Percentiles rank a stretch among this genome's conserved stretches.
These are phyloP conservation scores for Tylochromis polylepis DNA, from an alignment of 2,113 vertebrate genomes.

Conservation along the genomic window DNA sequence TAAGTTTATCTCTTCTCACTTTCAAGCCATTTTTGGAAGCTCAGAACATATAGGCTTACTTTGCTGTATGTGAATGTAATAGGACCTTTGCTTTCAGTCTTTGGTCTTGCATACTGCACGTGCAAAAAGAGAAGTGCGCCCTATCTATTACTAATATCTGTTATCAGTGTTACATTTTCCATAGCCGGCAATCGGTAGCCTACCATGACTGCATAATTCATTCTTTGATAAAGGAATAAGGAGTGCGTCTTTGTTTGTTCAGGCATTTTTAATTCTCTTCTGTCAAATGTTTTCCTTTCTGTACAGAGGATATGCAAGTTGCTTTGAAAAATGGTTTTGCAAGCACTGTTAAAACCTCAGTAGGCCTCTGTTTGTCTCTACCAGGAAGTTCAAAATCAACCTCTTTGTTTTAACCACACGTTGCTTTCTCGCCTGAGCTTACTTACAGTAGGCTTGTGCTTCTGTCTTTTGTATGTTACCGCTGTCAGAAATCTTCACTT, in stretches of 20 bases:
- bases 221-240: background rate
- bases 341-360: conserved; percentile 29
- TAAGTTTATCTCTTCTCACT: background rate
- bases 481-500: background rate
- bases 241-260: background rate
- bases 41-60: background rate
- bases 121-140: conserved; percentile 17
- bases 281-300: conserved; percentile 12
- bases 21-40: background rate
- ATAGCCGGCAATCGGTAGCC: background rate
- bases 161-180: background rate
- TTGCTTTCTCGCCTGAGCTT: background rate
- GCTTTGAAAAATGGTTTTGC: conserved; percentile 31
- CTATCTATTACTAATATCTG: background rate
- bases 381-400: conserved; percentile 61
- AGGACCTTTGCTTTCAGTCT: background rate
- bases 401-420: conserved; percentile 55
- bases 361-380: conserved; percentile 9
- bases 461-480: background rate
- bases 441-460: background rate
- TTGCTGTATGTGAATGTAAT: background rate
- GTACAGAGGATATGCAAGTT: conserved; percentile 12
- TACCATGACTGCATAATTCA: background rate
- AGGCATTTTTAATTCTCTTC: background rate
- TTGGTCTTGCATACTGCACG: conserved; percentile 14